Conservation (phyloP, 2,888 invertebrate genomes). For the Nomada fucata region DNA sequence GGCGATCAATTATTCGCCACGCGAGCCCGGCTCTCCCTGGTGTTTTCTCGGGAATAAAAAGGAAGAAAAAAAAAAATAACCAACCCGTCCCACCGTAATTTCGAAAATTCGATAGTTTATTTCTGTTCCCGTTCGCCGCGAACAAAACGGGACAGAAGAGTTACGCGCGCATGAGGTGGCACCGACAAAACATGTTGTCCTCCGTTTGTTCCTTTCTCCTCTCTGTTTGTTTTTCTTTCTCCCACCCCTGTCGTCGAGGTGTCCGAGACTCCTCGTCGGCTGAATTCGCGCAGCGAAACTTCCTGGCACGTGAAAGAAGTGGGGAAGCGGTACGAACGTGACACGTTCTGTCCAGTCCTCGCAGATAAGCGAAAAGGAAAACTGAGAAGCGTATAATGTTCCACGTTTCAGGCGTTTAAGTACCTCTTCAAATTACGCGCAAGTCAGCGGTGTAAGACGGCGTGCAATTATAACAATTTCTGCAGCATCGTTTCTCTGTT, state of each 20-base stretch:
- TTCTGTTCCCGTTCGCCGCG: neutral
- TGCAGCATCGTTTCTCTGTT: no score
- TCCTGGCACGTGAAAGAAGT: neutral
- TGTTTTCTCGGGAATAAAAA: neutral
- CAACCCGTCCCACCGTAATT: no score
- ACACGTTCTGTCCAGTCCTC: slow-evolving; percentile 2
- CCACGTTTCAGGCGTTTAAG: neutral
- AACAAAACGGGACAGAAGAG: neutral
- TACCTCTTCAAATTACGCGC: neutral
- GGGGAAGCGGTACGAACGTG: neutral
- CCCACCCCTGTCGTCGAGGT: no score
- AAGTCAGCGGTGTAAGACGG: no score
- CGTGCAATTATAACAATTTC: no score
- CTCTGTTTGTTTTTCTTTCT: neutral
- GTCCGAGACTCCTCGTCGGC: neutral
- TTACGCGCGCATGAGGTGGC: neutral
- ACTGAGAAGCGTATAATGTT: neutral
- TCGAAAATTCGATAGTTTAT: neutral
- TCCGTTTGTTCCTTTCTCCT: neutral
- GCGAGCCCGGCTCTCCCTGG: neutral
- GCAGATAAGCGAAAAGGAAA: neutral
- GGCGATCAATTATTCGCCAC: neutral
- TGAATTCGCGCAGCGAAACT: neutral
- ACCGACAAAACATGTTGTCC: neutral
- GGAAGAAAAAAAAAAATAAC: neutral